These are phyloP conservation scores for Plebejus melissa DNA, from an alignment of 2,888 invertebrate genomes.

Conservation along the genomic window DNA sequence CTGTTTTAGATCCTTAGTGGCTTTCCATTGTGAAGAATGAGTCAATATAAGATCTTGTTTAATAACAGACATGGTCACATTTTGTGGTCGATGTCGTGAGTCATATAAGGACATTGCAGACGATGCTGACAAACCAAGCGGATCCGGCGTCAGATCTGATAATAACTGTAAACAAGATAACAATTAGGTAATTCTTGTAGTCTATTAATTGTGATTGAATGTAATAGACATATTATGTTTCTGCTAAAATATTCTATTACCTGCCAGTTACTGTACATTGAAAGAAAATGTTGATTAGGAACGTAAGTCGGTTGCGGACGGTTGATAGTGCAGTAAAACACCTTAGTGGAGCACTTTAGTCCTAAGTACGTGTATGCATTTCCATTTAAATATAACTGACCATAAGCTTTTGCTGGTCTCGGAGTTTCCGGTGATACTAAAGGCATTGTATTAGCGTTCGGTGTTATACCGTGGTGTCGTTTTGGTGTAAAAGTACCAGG, in stretches of 20 bases:
- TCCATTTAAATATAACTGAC: constrained; percentile 92
- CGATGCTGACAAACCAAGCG: constrained; percentile 82
- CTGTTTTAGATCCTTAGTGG: constrained; percentile 64
- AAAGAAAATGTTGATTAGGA: constrained; percentile 91
- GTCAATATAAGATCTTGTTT: constrained; percentile 82
- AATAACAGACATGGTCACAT: constrained; percentile 79
- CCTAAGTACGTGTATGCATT: constrained; percentile 95
- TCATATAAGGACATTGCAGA: constrained; percentile 86
- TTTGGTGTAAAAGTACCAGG: constrained; percentile 91
- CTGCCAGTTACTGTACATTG: constrained; percentile 98
- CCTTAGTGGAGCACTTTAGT: constrained; percentile 92
- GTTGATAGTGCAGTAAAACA: constrained; percentile 95
- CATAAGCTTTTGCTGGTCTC: constrained; percentile 91
- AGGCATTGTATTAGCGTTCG: constrained; percentile 89
- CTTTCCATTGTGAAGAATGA: constrained; percentile 81
- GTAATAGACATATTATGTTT: constrained; percentile 26
- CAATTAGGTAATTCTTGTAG: constrained; percentile 27
- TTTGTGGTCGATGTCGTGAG: constrained; percentile 85
- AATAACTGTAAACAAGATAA: constrained; percentile 76
- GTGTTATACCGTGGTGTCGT: constrained; percentile 89
- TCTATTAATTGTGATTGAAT: constrained; percentile 30
- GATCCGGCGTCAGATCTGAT: constrained; percentile 83
- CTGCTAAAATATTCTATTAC: constrained; percentile 57
- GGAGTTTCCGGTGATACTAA: constrained; percentile 95
- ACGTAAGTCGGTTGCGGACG: constrained; percentile 97